Percentiles rank a stretch among this genome's conserved stretches.
phyloP scores from a whole-genome alignment of 1,140 invertebrate species.

The Alviniconcha marisindica region DNA sequence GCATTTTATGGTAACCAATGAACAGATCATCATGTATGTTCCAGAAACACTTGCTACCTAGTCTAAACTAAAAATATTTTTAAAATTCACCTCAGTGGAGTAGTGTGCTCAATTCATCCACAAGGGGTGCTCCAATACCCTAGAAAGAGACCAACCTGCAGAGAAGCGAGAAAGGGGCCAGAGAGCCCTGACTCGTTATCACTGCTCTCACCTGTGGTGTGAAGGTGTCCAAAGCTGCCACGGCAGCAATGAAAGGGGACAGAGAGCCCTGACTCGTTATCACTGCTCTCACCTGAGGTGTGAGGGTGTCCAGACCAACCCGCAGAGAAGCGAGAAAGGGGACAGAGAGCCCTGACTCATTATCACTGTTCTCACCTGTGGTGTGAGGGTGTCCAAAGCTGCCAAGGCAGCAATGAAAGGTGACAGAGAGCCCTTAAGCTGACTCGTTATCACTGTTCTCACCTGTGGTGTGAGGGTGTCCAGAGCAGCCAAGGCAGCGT shows the following conservation, averaged over 20 bases:
- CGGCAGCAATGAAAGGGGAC: conserved; percentile 74
- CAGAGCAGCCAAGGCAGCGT: conserved; percentile 74
- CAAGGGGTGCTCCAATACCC: too few species aligned
- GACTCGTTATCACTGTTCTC: too few species aligned
- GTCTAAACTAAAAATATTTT: too few species aligned
- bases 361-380: conserved; percentile 64
- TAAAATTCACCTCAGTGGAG: too few species aligned
- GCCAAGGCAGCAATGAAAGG: conserved; percentile 74
- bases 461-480: conserved; percentile 75
- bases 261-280: conserved; percentile 58
- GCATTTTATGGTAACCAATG: too few species aligned
- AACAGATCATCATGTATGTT: too few species aligned
- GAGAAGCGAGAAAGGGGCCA: conserved; percentile 74
- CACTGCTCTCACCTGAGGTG: conserved; percentile 66
- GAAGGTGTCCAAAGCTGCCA: conserved; percentile 75
- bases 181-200: conserved; percentile 48
- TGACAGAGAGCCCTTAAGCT: conserved; percentile 61
- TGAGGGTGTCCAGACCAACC: conserved; percentile 76
- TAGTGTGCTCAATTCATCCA: too few species aligned
- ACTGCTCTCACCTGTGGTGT: conserved; percentile 70
- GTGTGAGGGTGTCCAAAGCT: conserved; percentile 76
- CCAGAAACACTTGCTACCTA: too few species aligned
- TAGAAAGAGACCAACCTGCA: conserved; percentile 74
- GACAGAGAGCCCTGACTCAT: conserved; percentile 65
- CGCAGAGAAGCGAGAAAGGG: conserved; percentile 73